Evolutionary conservation across 2,888 invertebrate species (phyloP), one percentile per base, ranked within the genome.

Genomic region (Hirtodrosophila trivittata): DNA sequence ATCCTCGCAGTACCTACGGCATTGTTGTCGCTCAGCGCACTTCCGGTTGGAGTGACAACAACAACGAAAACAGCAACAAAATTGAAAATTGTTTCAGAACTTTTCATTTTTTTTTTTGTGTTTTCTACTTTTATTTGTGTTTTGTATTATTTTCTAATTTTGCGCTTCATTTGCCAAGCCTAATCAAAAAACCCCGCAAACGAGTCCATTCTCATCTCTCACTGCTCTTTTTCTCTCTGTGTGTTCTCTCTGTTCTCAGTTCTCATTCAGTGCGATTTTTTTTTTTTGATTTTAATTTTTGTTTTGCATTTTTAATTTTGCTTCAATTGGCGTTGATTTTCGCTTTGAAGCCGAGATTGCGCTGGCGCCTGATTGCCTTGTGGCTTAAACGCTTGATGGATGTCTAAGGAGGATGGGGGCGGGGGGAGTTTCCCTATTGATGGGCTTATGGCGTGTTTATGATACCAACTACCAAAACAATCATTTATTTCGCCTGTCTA

Each of bases 371-470:
- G 80, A 74, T 77, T 80, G 80, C 56, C 59, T 37, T 51, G 54
- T 46, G 49, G 39, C 10, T 43, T 38, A 49, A 39, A 10, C 18
- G 41, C 9, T 12, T 30, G 38, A 6, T 6, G 1, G 3, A 14
- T 1, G 30, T 18, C 12, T 37, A 30, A 47, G 13, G 39, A n/a
- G 45, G 12, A n/a, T 28, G 30, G 6, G 30, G n/a, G 8, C 6
- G 33, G 1, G 3, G 4, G 12, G 1, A 28, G 6, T 7, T 7
- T 0, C 26, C 25, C 45, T 59, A 57, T 77, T 86, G 83, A 84
- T 78, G 75, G 68, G 63, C 65, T 45, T 65, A 68, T 84, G 63
- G 83, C 83, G 86, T 84, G 83, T 65, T 68, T 72, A 65, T 60
- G 59, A 60, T 41, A 7, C 54, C 47, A 64, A 63, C 54, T 6